Percentiles rank a stretch among this genome's conserved stretches.
These are phyloP conservation scores for Pyrochroa serraticornis DNA, from an alignment of 2,888 invertebrate genomes.

Conservation along the genomic window DNA sequence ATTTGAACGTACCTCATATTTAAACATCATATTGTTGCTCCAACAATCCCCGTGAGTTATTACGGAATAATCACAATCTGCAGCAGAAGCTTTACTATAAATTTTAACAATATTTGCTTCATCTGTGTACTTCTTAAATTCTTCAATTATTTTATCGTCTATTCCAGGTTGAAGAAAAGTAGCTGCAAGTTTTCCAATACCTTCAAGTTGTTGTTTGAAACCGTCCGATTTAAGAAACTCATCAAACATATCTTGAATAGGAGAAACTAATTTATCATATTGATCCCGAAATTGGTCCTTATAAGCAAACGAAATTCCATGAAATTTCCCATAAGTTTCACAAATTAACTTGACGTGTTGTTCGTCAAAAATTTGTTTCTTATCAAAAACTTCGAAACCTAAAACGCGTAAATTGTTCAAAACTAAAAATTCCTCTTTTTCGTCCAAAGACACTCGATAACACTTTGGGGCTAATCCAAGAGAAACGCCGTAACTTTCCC, in stretches of 20 bases:
- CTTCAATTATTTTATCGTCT: not conserved
- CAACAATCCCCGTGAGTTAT: conserved; percentile 47
- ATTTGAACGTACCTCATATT: conserved; percentile 39
- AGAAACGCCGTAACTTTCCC: not conserved
- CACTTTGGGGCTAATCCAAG: conserved; percentile 19
- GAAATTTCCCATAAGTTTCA: conserved; percentile 31
- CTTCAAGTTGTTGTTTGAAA: not conserved
- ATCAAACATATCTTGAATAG: not conserved
- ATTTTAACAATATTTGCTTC: not conserved
- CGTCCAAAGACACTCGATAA: not conserved
- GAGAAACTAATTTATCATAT: conserved; percentile 8
- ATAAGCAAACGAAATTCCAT: conserved; percentile 30
- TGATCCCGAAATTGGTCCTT: conserved; percentile 26
- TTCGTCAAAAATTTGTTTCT: conserved; percentile 22
- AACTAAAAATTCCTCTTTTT: conserved; percentile 2
- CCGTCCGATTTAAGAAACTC: conserved; percentile 1
- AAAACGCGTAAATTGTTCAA: conserved; percentile 19
- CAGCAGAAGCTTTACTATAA: not conserved
- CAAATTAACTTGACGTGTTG: conserved; percentile 29
- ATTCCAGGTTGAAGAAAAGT: not conserved
- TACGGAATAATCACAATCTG: conserved; percentile 27
- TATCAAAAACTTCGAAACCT: conserved; percentile 19
- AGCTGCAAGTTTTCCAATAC: not conserved
- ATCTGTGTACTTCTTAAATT: not conserved
- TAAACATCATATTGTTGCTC: conserved; percentile 46